Evolutionary conservation across 2,113 vertebrate genomes (phyloP).

Genomic region (Nettapus auritus): DNA sequence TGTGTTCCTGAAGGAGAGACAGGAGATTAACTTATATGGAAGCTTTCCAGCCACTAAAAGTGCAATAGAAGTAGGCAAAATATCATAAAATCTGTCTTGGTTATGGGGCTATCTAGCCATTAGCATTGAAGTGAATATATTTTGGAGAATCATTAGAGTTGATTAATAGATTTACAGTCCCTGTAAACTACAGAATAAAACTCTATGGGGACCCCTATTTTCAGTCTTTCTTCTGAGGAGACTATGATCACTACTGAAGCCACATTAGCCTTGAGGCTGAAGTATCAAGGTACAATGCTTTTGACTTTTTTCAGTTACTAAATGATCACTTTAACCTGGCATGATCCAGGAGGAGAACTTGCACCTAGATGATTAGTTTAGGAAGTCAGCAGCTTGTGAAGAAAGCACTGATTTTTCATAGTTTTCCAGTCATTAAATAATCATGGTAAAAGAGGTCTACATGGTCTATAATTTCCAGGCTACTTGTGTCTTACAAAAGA

Average conservation of each 20-base stretch:
- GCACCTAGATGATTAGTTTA: background rate
- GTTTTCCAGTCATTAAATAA: background rate
- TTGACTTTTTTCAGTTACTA: background rate
- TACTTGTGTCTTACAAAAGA: background rate
- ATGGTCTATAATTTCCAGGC: background rate
- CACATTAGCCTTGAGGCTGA: background rate
- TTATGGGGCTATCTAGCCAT: background rate
- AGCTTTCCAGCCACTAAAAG: conserved; percentile 27
- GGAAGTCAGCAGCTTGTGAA: background rate
- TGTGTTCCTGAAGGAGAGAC: conserved; percentile 26
- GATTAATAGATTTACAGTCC: background rate
- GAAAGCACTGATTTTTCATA: background rate
- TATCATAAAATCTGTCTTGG: background rate
- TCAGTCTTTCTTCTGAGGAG: background rate
- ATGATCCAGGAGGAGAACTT: background rate
- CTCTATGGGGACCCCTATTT: background rate
- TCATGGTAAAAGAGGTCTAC: background rate
- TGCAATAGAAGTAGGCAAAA: conserved; percentile 21
- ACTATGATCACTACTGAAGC: background rate
- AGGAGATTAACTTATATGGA: conserved; percentile 37
- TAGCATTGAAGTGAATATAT: background rate
- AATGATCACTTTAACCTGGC: background rate
- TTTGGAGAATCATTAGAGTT: background rate
- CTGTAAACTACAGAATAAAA: background rate
- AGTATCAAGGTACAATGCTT: background rate